phyloP scores from a whole-genome alignment of 2,113 vertebrate species.

The Pelmatolapia mariae region DNA sequence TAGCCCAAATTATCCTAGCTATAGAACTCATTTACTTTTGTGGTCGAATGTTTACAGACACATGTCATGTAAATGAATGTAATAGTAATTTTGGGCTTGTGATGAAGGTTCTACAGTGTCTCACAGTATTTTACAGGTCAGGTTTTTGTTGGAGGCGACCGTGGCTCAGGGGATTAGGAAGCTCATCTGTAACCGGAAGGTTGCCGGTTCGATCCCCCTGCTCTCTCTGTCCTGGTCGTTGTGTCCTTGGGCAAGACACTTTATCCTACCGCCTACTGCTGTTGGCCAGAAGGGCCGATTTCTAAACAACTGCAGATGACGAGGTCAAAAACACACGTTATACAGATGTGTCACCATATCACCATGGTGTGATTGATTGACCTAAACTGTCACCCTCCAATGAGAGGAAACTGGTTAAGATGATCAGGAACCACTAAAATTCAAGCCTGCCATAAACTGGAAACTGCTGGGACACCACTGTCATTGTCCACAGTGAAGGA shows the following conservation, averaged over 20 bases:
- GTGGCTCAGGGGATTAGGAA: too few species aligned
- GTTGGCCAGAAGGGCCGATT: too few species aligned
- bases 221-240: too few species aligned
- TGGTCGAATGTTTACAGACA: accelerated
- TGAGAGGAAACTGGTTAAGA: neutral
- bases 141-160: too few species aligned
- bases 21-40: neutral
- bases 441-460: neutral
- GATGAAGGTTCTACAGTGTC: neutral
- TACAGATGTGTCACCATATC: neutral
- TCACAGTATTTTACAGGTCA: neutral
- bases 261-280: too few species aligned
- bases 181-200: too few species aligned
- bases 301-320: neutral
- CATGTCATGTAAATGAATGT: neutral
- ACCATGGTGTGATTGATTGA: neutral
- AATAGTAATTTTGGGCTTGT: neutral
- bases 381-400: neutral
- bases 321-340: neutral
- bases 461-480: neutral
- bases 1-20: neutral
- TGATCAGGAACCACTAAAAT: neutral
- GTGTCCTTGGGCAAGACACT: too few species aligned
- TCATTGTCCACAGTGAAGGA: neutral
- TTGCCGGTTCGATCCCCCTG: too few species aligned